phyloP scores from a whole-genome alignment of 2,113 vertebrate species.

The Zosterops lateralis region DNA sequence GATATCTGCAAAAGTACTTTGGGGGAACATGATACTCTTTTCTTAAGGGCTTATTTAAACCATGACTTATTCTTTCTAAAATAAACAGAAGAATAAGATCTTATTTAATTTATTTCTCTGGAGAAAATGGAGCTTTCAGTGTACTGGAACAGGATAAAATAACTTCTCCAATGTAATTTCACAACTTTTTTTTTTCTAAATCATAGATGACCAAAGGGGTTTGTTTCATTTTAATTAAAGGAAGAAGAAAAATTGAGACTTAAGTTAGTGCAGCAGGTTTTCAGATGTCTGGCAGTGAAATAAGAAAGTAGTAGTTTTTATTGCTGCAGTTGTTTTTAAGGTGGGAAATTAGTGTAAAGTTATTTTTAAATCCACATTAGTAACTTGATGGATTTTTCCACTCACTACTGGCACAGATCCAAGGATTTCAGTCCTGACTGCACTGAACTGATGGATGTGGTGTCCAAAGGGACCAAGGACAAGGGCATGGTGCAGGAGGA shows the following conservation, averaged over 20 bases:
- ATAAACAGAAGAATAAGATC: slow-evolving; percentile 6
- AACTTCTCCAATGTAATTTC: slow-evolving; percentile 34
- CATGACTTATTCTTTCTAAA: neutral
- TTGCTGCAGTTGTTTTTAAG: neutral
- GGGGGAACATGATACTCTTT: neutral
- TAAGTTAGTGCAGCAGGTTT: slow-evolving; percentile 33
- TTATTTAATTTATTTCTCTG: slow-evolving; percentile 21
- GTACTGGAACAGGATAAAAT: neutral
- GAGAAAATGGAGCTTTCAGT: slow-evolving; percentile 49
- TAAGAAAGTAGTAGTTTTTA: slow-evolving; percentile 6
- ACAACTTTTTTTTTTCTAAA: neutral
- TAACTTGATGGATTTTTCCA: slow-evolving; percentile 58
- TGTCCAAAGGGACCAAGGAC: neutral
- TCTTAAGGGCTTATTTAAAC: neutral
- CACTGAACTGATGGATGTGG: slow-evolving; percentile 6
- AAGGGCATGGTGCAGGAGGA: neutral
- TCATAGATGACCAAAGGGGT: slow-evolving; percentile 12
- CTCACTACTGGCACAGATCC: neutral
- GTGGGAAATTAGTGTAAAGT: neutral
- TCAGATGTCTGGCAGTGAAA: slow-evolving; percentile 49
- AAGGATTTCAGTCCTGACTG: neutral
- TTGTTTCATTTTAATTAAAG: slow-evolving; percentile 55
- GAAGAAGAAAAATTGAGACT: neutral
- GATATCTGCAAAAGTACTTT: neutral
- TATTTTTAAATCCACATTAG: slow-evolving; percentile 69